These are phyloP conservation scores for Sebastes flavidus DNA, from an alignment of 2,797 vertebrate species.

Conservation along the genomic window DNA sequence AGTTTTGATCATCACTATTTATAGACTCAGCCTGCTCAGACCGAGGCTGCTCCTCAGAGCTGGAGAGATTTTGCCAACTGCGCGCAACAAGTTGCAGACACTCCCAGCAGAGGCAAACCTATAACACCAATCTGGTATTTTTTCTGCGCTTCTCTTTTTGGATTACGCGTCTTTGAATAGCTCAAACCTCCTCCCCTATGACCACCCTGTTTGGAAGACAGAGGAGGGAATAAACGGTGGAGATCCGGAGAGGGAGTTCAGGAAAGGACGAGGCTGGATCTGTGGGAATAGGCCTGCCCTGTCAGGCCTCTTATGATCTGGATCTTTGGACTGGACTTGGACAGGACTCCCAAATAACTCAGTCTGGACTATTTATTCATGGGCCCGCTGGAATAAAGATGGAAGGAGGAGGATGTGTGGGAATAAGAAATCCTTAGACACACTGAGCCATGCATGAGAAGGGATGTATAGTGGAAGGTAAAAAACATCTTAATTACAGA, in stretches of 20 bases:
- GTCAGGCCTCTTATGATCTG: constrained; percentile 71
- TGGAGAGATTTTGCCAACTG: constrained; percentile 74
- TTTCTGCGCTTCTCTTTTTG: constrained; percentile 57
- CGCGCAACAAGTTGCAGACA: constrained; percentile 82
- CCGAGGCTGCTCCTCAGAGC: constrained; percentile 68
- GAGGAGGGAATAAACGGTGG: constrained; percentile 68
- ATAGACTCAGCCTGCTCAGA: constrained; percentile 72
- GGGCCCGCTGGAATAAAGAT: constrained; percentile 34
- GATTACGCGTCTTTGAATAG: constrained; percentile 56
- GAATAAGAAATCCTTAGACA: constrained; percentile 21
- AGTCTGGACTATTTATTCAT: constrained; percentile 40
- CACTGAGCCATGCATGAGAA: constrained; percentile 32
- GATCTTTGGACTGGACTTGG: constrained; percentile 46
- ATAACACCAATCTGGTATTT: constrained; percentile 43
- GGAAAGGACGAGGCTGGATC: constrained; percentile 88
- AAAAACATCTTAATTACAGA: constrained; percentile 25
- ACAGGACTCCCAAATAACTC: constrained; percentile 52
- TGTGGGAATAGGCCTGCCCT: constrained; percentile 82
- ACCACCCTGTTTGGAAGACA: constrained; percentile 58
- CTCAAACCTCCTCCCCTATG: constrained; percentile 43
- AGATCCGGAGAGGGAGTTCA: constrained; percentile 83
- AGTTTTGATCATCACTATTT: constrained; percentile 80
- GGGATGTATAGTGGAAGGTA: constrained; percentile 54
- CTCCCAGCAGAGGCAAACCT: constrained; percentile 65
- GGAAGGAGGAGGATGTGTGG: constrained; percentile 29